Evolutionary conservation across 1,140 invertebrate species (phyloP).

Genomic region (Achatina immaculata): DNA sequence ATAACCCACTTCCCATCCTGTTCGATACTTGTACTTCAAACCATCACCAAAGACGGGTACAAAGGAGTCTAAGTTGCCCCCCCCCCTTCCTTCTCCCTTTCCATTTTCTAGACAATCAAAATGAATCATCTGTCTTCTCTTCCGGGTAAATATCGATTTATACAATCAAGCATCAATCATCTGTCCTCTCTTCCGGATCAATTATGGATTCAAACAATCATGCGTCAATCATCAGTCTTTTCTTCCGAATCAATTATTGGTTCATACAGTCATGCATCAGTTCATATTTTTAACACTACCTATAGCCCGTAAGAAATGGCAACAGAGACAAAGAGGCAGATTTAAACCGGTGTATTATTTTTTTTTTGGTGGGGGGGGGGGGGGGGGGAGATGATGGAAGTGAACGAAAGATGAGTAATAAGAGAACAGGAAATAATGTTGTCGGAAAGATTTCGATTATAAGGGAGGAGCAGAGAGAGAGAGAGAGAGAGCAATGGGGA

Average conservation of each 20-base stretch:
- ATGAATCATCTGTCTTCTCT: too few relatives aligned
- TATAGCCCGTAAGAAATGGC: not conserved
- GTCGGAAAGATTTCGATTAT: not conserved
- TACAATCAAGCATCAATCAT: too few relatives aligned
- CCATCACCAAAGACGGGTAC: too few relatives aligned
- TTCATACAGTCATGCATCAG: not conserved
- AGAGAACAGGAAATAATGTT: not conserved
- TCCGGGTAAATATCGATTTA: too few relatives aligned
- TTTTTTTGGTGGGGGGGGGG: not conserved
- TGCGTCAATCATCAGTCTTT: not conserved
- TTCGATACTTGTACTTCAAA: too few relatives aligned
- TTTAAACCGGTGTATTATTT: not conserved
- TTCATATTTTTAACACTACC: not conserved
- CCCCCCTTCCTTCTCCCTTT: too few relatives aligned
- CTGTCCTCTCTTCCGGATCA: not conserved
- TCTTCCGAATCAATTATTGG: not conserved
- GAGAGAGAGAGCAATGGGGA: not conserved
- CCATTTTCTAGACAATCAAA: too few relatives aligned
- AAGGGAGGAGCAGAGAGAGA: conserved; percentile 8
- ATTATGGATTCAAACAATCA: not conserved
- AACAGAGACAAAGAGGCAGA: not conserved
- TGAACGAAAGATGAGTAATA: not conserved
- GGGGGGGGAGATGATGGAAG: not conserved
- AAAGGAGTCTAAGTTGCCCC: too few relatives aligned
- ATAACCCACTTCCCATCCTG: too few relatives aligned